Evolutionary conservation across 2,888 invertebrate genomes (phyloP).

Genomic region (Synergus itoensis): DNA sequence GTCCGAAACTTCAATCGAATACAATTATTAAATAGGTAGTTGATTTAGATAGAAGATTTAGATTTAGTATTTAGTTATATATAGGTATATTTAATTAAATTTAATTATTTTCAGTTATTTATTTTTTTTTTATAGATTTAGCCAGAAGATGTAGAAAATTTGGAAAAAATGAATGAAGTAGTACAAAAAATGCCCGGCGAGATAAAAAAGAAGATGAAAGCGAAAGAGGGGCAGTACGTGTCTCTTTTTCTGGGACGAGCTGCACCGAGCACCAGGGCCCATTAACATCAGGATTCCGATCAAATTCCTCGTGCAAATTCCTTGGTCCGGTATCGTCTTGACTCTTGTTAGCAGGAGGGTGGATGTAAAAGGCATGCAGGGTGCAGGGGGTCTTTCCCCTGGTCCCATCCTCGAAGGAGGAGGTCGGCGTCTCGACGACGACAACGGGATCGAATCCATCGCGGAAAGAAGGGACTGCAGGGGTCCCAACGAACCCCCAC

Average conservation of each 20-base stretch:
- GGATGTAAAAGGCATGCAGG: slow-evolving; percentile 1
- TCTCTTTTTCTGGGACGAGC: slow-evolving; percentile 19
- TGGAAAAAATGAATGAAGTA: neutral
- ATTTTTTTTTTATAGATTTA: no score
- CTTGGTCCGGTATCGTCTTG: slow-evolving; percentile 52
- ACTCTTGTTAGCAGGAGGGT: slow-evolving; percentile 43
- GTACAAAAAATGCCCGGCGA: neutral
- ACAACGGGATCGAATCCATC: slow-evolving; percentile 31
- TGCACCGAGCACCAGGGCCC: slow-evolving; percentile 27
- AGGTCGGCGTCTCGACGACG: slow-evolving; percentile 39
- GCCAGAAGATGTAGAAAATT: neutral
- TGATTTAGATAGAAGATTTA: no score
- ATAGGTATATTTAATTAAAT: no score
- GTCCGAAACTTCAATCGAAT: no score
- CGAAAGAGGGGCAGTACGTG: slow-evolving; percentile 12
- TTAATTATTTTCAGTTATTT: no score
- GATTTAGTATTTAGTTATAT: no score
- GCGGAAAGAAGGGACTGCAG: slow-evolving; percentile 52
- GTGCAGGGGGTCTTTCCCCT: slow-evolving; percentile 34
- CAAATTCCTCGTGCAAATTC: slow-evolving; percentile 65
- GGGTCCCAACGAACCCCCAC: slow-evolving; percentile 53
- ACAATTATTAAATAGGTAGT: no score
- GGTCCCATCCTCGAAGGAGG: slow-evolving; percentile 44
- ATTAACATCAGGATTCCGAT: slow-evolving; percentile 52
- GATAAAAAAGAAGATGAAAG: slow-evolving; percentile 27